Conservation (phyloP, 2,113 vertebrate species). For the Thoracochromis brauschi region DNA sequence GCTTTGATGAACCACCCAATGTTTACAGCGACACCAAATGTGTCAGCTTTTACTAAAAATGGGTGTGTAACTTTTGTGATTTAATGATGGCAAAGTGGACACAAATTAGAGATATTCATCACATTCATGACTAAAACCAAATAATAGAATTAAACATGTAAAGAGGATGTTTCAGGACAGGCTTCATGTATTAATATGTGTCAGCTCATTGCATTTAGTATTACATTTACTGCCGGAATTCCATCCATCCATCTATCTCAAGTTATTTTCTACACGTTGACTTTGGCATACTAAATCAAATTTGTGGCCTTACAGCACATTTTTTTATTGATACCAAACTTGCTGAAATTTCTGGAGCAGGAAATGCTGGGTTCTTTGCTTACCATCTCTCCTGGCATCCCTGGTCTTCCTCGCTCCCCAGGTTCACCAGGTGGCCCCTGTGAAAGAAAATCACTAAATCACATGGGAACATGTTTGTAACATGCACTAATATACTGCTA, state of each 20-base stretch:
- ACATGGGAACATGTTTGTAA: neutral
- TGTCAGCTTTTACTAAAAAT: neutral
- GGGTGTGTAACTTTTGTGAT: neutral
- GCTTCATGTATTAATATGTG: neutral
- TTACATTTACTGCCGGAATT: neutral
- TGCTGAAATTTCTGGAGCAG: neutral
- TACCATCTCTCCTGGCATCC: conserved; percentile 74
- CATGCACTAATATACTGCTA: neutral
- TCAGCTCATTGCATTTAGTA: neutral
- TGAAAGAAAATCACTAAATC: neutral
- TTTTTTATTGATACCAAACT: neutral
- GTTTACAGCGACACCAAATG: neutral
- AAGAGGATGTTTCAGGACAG: neutral
- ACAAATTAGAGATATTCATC: neutral
- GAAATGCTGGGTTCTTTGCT: neutral
- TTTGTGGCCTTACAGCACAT: neutral
- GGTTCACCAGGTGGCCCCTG: conserved; percentile 77
- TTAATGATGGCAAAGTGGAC: neutral
- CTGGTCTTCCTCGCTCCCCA: conserved; percentile 72
- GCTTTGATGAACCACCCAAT: neutral
- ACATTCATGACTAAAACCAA: neutral
- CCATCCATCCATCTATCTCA: neutral
- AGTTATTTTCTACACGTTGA: neutral
- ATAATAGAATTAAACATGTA: neutral
- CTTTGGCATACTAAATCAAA: neutral